A percentile compares a stretch with the other conserved stretches of the same genome.
Conservation (phyloP, 1,140 invertebrate genomes). For the Panagrolaimus sp. region DNA sequence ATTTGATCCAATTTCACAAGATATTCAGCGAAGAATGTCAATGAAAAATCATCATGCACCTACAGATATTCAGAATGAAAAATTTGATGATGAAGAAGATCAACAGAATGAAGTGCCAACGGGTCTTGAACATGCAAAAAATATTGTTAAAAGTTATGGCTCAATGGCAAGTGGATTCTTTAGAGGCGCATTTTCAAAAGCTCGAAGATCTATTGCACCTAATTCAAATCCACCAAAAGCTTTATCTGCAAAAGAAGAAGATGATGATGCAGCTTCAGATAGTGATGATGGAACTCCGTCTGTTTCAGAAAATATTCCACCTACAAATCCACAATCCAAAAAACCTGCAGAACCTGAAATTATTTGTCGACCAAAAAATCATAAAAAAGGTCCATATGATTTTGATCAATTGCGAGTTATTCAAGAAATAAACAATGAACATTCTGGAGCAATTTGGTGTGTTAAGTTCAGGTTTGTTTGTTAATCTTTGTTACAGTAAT, state of each 20-base stretch:
- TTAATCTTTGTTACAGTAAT: slow-evolving; percentile 7
- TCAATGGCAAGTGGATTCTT: slow-evolving; percentile 15
- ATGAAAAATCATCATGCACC: slow-evolving; percentile 25
- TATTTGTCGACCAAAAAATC: slow-evolving; percentile 50
- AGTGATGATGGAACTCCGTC: slow-evolving; percentile 18
- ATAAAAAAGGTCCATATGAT: slow-evolving; percentile 85
- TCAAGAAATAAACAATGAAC: slow-evolving; percentile 72
- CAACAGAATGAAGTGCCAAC: slow-evolving; percentile 7
- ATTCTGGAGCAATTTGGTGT: slow-evolving; percentile 88
- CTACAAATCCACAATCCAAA: background rate
- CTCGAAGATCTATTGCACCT: slow-evolving; percentile 11
- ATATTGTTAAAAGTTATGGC: slow-evolving; percentile 7
- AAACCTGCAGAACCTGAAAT: background rate
- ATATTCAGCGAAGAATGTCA: slow-evolving; percentile 50
- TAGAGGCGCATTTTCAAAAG: slow-evolving; percentile 25
- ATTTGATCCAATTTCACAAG: slow-evolving; percentile 49
- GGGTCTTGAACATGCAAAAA: slow-evolving; percentile 14
- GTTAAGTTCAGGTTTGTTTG: slow-evolving; percentile 85
- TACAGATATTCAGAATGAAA: background rate
- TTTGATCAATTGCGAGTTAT: slow-evolving; percentile 74
- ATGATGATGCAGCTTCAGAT: slow-evolving; percentile 17
- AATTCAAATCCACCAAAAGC: background rate
- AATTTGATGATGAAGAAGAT: slow-evolving; percentile 1
- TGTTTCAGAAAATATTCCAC: slow-evolving; percentile 6
- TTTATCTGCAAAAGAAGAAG: background rate